Evolutionary conservation across 1,140 invertebrate genomes (phyloP), one percentile per base, ranked within the genome.

Genomic region (Gonioctena quinquepunctata): DNA sequence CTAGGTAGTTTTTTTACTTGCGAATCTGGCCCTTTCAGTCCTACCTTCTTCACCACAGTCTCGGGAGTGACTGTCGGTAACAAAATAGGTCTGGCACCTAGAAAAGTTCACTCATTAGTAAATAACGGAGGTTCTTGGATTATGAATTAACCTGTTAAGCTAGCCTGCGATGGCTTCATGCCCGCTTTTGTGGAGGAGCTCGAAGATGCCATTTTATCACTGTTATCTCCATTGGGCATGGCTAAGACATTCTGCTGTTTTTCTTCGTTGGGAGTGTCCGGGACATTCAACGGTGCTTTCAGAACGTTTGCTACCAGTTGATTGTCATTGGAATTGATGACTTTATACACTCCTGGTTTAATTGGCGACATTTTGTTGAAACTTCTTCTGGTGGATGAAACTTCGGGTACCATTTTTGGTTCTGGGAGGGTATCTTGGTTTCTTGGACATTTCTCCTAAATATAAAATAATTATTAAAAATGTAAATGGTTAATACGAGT

Each of bases 1-100:
- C 75, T 68, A 5, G 80, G 80, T 56, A 79, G 56, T 61, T 72
- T 74, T 27, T 73, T 72, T n/a, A n/a, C 52, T 49, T 62, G n/a
- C 8, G 4, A 13, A 11, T 42, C 33, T 52, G n/a, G 49, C 23
- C 25, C 50, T 42, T 61, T 65, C 21, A 70, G 26, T 21, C 71
- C 57, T 4, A 1, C 66, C 19, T 69, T 72, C 49, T 69, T 72
- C 23, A 70, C 70, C 8, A 33, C 28, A 16, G 48, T 69, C 22
- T 79, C 76, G 21, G 79, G 76, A 28, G 80, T 79, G n/a, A 76
- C 66, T 1, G 73, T 79, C 5, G 80, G 79, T 6, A 69, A n/a
- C 21, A 65, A 27, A 11, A 80, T 27, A 0, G 80, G 78, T 54
- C 42, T 63, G 1, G 66, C 79, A 3, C 64, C 72, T 57, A 4